Conservation (phyloP, 2,113 vertebrate species). For the Andinoacara biseriatus region DNA sequence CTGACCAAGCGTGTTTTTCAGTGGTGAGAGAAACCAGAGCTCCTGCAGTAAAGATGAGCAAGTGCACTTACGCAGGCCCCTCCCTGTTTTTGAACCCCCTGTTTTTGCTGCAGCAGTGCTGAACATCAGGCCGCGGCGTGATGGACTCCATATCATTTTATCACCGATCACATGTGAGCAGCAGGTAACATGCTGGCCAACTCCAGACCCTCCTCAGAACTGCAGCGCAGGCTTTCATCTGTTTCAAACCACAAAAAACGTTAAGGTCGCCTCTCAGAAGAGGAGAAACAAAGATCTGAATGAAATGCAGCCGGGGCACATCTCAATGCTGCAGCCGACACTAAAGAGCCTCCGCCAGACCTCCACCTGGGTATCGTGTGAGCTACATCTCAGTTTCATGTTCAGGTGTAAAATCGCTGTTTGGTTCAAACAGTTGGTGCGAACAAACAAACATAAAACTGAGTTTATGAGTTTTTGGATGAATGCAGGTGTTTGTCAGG, state of each 20-base stretch:
- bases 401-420: not conserved
- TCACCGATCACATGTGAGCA: not conserved
- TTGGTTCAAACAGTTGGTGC: not conserved
- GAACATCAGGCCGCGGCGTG: not conserved
- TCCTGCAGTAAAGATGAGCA: no score
- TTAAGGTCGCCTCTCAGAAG: not conserved
- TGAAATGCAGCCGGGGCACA: not conserved
- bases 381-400: not conserved
- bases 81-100: not conserved
- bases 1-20: rapidly evolving
- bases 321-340: not conserved
- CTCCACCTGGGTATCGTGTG: not conserved
- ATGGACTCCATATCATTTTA: not conserved
- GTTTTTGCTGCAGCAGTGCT: not conserved
- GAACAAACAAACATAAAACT: not conserved
- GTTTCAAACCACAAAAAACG: not conserved
- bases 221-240: not conserved
- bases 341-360: not conserved
- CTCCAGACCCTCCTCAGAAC: not conserved
- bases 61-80: not conserved
- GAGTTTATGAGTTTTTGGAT: not conserved
- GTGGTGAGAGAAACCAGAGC: not conserved
- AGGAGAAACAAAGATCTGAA: not conserved
- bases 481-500: not conserved
- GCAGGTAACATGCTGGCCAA: not conserved